Evolutionary conservation across 2,113 vertebrate genomes (phyloP).

Genomic region (Plecturocebus donacophilus): DNA sequence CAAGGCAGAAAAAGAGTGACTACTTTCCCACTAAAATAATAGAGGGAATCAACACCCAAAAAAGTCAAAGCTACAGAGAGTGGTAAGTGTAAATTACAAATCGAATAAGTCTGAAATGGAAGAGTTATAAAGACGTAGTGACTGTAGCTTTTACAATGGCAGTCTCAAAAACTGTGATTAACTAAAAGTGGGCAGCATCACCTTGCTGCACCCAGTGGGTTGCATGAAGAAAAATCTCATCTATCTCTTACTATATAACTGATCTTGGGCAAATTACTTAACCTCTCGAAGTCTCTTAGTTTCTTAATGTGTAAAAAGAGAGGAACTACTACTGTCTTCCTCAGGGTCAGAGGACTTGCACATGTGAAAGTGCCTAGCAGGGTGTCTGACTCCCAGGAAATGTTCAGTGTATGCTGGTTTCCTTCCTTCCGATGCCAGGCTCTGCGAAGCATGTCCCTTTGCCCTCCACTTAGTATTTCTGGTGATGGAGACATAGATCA

Average conservation of each 20-base stretch:
- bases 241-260: not conserved
- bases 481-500: not conserved
- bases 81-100: not conserved
- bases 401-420: not conserved
- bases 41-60: not conserved
- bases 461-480: not conserved
- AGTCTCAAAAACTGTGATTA: not conserved
- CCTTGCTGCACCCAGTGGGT: not conserved
- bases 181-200: not conserved
- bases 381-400: not conserved
- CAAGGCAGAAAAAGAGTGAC: constrained; percentile 31
- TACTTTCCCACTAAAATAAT: constrained; percentile 3
- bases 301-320: not conserved
- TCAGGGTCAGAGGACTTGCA: not conserved
- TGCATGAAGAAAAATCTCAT: not conserved
- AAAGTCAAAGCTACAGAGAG: not conserved
- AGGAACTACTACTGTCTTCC: not conserved
- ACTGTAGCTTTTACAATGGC: not conserved
- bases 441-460: not conserved
- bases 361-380: not conserved
- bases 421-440: not conserved
- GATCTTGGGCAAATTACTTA: constrained; percentile 3
- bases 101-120: not conserved
- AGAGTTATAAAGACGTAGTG: not conserved
- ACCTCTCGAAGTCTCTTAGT: not conserved